Percentiles rank a stretch among this genome's conserved stretches.
phyloP scores from a whole-genome alignment of 2,888 invertebrate genomes.

The Oscheius sp. region DNA sequence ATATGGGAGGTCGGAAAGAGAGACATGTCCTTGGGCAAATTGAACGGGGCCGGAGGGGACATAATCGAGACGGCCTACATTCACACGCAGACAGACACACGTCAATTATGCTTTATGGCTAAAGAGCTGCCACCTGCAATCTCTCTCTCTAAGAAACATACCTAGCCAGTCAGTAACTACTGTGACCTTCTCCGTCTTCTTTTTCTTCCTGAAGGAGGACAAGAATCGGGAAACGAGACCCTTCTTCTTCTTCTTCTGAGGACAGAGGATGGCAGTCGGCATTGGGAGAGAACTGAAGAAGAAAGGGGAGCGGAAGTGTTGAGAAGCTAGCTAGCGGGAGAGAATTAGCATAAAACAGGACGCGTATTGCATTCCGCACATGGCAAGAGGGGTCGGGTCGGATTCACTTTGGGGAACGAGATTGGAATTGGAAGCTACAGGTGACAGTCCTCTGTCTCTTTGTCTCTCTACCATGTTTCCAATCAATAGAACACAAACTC shows the following conservation, averaged over 20 bases:
- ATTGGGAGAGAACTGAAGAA: too few species aligned
- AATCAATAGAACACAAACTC: too few species aligned
- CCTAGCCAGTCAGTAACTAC: not conserved
- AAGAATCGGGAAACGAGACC: too few species aligned
- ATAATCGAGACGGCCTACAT: slow-evolving; percentile 29
- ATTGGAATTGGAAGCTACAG: not conserved
- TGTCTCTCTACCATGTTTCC: too few species aligned
- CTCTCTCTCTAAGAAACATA: too few species aligned
- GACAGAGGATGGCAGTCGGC: too few species aligned
- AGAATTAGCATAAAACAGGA: too few species aligned
- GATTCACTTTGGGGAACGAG: not conserved
- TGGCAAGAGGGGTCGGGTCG: not conserved
- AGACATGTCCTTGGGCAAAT: slow-evolving; percentile 5
- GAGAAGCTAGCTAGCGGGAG: too few species aligned
- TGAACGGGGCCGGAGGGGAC: slow-evolving; percentile 4
- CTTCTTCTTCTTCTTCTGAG: too few species aligned
- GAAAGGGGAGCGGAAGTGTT: too few species aligned
- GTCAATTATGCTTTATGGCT: slow-evolving; percentile 21
- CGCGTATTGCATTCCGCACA: not conserved
- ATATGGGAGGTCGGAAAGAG: not conserved
- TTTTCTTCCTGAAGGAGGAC: not conserved
- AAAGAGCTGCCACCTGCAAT: not conserved
- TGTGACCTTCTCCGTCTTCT: not conserved
- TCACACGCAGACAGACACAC: not conserved
- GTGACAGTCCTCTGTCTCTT: not conserved